phyloP scores from a whole-genome alignment of 2,888 invertebrate species.

The Andrena minutula region DNA sequence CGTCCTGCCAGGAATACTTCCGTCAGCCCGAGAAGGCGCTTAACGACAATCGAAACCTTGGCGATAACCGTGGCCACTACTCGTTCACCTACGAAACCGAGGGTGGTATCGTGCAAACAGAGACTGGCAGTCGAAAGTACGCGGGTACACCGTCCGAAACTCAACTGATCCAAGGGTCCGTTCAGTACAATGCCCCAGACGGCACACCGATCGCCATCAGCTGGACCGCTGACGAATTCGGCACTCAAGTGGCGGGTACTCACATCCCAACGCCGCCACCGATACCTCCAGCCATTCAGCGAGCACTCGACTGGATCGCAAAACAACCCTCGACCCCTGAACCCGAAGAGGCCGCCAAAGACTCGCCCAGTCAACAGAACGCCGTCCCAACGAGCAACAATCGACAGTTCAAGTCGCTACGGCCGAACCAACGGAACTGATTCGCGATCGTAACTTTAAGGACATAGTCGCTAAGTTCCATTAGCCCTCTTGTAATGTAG shows the following conservation, averaged over 20 bases:
- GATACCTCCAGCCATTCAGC: conserved; percentile 82
- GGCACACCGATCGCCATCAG: conserved; percentile 83
- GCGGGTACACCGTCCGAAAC: conserved; percentile 82
- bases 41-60: conserved; percentile 77
- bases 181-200: conserved; percentile 83
- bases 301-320: conserved; percentile 83
- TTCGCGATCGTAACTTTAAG: conserved; percentile 8
- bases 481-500: conserved; percentile 24
- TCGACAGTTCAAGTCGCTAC: conserved; percentile 54
- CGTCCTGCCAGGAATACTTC: conserved; percentile 78
- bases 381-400: conserved; percentile 54
- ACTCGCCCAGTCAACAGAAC: conserved; percentile 61
- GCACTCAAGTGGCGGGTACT: conserved; percentile 80
- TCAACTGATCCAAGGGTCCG: conserved; percentile 83
- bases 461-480: background rate
- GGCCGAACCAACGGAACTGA: conserved; percentile 64
- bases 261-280: conserved; percentile 83
- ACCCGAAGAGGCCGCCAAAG: conserved; percentile 54
- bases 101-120: conserved; percentile 82
- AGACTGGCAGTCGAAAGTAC: conserved; percentile 81
- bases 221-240: conserved; percentile 84
- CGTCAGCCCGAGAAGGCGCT: conserved; percentile 81
- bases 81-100: conserved; percentile 82
- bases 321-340: conserved; percentile 82
- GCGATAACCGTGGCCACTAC: conserved; percentile 81